Evolutionary conservation across 2,113 vertebrate species (phyloP).

Genomic region (Corythaixoides concolor): DNA sequence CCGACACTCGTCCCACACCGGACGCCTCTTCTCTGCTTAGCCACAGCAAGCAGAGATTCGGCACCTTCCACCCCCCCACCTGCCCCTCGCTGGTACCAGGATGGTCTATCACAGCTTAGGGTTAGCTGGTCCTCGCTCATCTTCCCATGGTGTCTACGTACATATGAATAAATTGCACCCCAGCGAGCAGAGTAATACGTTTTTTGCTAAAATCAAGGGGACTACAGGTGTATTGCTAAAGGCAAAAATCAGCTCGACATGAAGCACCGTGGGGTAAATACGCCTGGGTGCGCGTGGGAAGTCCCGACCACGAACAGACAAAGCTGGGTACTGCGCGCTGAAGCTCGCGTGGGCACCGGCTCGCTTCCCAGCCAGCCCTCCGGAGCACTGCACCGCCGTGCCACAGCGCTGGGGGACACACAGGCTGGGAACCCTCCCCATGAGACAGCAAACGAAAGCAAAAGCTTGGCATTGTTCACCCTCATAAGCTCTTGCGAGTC

Average conservation of each 20-base stretch:
- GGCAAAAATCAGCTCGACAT: background rate
- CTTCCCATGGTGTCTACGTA: background rate
- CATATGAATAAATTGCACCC: background rate
- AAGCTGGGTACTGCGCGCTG: background rate
- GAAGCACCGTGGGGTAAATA: background rate
- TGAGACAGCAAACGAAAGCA: background rate
- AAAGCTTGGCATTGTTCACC: background rate
- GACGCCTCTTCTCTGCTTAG: background rate
- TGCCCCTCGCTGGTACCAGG: background rate
- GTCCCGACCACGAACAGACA: fast-evolving
- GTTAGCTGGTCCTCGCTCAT: background rate
- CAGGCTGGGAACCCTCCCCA: background rate
- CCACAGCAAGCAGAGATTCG: background rate
- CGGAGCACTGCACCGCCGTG: background rate
- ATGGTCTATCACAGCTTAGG: background rate
- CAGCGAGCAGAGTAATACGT: background rate
- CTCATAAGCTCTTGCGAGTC: background rate
- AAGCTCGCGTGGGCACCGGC: background rate
- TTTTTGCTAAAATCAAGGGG: background rate
- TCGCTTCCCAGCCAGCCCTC: background rate
- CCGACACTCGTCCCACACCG: fast-evolving
- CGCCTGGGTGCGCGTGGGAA: background rate
- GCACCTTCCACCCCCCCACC: background rate
- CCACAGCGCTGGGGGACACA: background rate
- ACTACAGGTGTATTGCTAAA: background rate